phyloP scores from a whole-genome alignment of 2,797 vertebrate genomes.

The Spheniscus humboldti region DNA sequence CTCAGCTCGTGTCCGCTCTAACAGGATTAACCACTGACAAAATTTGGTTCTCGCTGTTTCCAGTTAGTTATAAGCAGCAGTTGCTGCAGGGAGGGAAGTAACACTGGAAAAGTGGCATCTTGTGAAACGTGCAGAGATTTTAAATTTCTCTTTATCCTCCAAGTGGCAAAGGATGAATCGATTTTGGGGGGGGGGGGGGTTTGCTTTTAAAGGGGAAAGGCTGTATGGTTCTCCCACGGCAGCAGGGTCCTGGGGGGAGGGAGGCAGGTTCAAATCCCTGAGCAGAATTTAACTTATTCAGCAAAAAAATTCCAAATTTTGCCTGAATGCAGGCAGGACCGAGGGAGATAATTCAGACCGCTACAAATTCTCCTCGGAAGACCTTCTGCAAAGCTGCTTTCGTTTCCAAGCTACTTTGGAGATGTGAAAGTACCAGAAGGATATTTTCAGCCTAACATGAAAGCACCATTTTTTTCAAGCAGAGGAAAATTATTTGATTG shows the following conservation, averaged over 20 bases:
- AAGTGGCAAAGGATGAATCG: neutral
- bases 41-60: neutral
- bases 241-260: neutral
- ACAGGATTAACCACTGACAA: neutral
- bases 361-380: neutral
- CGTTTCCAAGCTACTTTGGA: conserved; percentile 29
- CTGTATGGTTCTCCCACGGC: fast-evolving
- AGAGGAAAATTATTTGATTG: neutral
- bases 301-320: neutral
- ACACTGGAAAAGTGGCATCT: neutral
- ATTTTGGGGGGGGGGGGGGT: too few species aligned
- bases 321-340: neutral
- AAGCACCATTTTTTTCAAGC: neutral
- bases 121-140: neutral
- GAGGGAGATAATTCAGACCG: fast-evolving
- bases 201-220: neutral
- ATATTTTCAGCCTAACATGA: conserved; percentile 33
- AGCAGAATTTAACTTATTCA: neutral
- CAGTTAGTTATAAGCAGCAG: neutral
- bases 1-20: fast-evolving
- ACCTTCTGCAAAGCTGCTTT: conserved; percentile 37
- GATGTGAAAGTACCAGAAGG: conserved; percentile 21
- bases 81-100: neutral
- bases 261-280: neutral
- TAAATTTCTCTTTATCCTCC: neutral